Evolutionary conservation across 1,140 invertebrate species (phyloP), one percentile per base, ranked within the genome.

Genomic region (Ostrea denselamellosa): DNA sequence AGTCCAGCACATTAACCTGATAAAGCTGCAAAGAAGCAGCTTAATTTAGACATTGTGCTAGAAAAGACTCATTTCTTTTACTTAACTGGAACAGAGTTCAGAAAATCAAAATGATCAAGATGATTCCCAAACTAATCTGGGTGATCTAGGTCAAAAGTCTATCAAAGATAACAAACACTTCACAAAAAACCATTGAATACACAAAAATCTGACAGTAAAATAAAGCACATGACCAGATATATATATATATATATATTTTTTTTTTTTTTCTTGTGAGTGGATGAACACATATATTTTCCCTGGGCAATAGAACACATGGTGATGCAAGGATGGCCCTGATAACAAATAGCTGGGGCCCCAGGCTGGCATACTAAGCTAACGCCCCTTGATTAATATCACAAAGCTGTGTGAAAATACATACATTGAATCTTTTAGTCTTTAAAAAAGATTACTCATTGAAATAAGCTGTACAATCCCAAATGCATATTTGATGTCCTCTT

Each of bases 331-430:
- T 77, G 25, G 68, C 25, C 12, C 68, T 34, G 68, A 77, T 77
- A 77, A 77, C 25, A 77, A 77, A 77, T 77, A 28, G 68, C 68
- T 77, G 68, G 68, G 68, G 9, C 68, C 68, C 68, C 68, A 77
- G 68, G 68, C 68, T 77, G 68, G 68, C 68, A 77, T 25, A 77
- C 68, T 77, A 14, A 77, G 68, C 28, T 28, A 77, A 77, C 68
- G 68, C 68, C 68, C 68, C 68, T 77, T 77, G 68, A 77, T 77
- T 77, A 28, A 77, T 77, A 77, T 77, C 68, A 77, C 25, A 25
- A 77, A 34, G 12, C 14, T 10, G 8, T 19, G 17, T 62, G 56
- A 62, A 62, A 62, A 19, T 77, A 77, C 68, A n/a, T n/a, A n/a
- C 14, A 22, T 25, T 44, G 28, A 77, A 77, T 77, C 68, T 25